Percentiles rank a stretch among this genome's conserved stretches.
Evolutionary conservation across 2,113 vertebrate genomes (phyloP).

Genomic region (Bujurquina vittata): DNA sequence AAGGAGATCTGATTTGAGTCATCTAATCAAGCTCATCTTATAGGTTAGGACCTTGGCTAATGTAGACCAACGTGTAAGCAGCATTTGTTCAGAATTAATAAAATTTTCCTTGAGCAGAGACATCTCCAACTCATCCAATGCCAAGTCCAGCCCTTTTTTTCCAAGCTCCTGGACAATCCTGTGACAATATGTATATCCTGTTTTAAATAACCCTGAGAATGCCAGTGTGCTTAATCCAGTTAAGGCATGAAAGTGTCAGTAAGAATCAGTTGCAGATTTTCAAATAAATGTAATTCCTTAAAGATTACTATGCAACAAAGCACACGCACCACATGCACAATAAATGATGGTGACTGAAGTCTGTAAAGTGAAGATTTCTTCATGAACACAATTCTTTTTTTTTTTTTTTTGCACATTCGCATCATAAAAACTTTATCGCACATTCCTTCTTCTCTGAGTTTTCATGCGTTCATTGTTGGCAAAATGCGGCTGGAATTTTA

Average conservation of each 20-base stretch:
- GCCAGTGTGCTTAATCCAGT: conserved; percentile 48
- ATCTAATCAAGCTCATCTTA: conserved; percentile 43
- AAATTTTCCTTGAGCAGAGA: conserved; percentile 16
- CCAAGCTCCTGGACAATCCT: conserved; percentile 29
- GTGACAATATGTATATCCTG: conserved; percentile 57
- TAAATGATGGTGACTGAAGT: conserved; percentile 8
- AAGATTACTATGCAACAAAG: background rate
- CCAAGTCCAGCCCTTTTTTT: conserved; percentile 27
- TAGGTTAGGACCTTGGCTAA: conserved; percentile 9
- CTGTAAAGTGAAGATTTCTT: background rate
- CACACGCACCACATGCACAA: background rate
- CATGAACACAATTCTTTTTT: background rate
- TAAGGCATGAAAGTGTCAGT: conserved; percentile 6
- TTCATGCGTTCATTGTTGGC: background rate
- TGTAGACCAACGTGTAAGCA: conserved; percentile 6
- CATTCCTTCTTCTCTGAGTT: background rate
- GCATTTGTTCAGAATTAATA: conserved; percentile 36
- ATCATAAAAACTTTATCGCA: background rate
- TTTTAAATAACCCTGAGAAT: conserved; percentile 62
- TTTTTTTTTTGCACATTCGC: background rate
- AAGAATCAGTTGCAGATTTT: conserved; percentile 38
- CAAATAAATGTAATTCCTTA: conserved; percentile 10
- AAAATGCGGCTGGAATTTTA: background rate
- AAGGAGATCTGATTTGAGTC: conserved; percentile 28
- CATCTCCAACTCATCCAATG: conserved; percentile 42